Evolutionary conservation across 1,140 invertebrate species (phyloP), one percentile per base, ranked within the genome.

Genomic region (Doryteuthis pealeii): DNA sequence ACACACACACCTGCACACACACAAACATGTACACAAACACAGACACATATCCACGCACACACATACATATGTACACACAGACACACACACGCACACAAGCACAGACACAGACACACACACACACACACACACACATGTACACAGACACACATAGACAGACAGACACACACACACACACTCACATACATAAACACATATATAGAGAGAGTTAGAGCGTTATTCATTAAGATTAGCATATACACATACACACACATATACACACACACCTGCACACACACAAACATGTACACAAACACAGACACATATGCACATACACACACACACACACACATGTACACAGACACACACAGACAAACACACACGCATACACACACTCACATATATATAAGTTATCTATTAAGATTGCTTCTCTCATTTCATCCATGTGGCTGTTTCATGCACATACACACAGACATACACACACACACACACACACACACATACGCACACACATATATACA

Each of bases 71-170:
- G 10, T 26, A 32, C 69, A 14, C 40, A 14, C 31, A 14, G 10
- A 14, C 40, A 32, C 4, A 45, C 70, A 72, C 70, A 72, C 6
- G n/a, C n/a, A n/a, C n/a, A n/a, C n/a, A n/a, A n/a, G n/a, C n/a
- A n/a, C n/a, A n/a, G n/a, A n/a, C n/a, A 15, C 40, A 45, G 0
- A 26, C 70, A 72, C 28, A 40, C 70, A 33, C 69, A 6, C n/a
- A 35, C 12, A 71, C 32, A 43, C 26, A 15, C n/a, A 22, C 6
- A 49, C 70, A 72, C 6, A 49, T 40, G 8, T 22, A n/a, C n/a
- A n/a, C n/a, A n/a, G n/a, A n/a, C n/a, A n/a, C n/a, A n/a, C n/a
- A n/a, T n/a, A n/a, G n/a, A 10, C 45, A 10, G 8, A 49, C 45
- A 49, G 8, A 10, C 45, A 10, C 45, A 49, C 45, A 8, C 45